Conservation (phyloP, 1,140 invertebrate species). For the Cataglyphis hispanica region DNA sequence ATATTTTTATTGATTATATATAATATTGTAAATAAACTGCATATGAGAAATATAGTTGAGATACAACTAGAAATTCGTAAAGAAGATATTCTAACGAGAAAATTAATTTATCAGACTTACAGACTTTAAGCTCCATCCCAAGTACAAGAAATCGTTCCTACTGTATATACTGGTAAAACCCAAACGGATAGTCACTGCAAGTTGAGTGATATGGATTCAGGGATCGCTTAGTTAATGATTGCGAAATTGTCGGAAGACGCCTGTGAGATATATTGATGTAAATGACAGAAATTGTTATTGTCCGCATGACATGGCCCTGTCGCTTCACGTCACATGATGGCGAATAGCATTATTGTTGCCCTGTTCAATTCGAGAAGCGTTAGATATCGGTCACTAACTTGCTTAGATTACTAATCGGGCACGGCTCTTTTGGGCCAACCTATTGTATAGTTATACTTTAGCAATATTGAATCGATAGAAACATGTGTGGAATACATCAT, state of each 20-base stretch:
- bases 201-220: conserved; percentile 36
- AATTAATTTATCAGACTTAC: conserved; percentile 8
- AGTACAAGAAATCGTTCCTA: background rate
- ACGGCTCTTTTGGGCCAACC: background rate
- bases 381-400: conserved; percentile 36
- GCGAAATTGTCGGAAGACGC: conserved; percentile 52
- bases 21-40: background rate
- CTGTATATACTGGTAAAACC: background rate
- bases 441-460: conserved; percentile 21
- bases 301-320: conserved; percentile 27
- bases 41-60: background rate
- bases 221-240: conserved; percentile 33
- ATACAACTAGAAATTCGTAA: background rate
- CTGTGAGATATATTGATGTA: conserved; percentile 45
- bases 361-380: conserved; percentile 48
- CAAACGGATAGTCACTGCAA: background rate
- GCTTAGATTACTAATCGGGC: conserved; percentile 26
- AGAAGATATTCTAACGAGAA: background rate
- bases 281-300: conserved; percentile 58
- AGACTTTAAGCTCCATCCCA: background rate
- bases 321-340: conserved; percentile 32
- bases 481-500: background rate
- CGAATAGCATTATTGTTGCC: conserved; percentile 34
- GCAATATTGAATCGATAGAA: background rate
- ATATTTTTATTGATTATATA: too few relatives aligned